These are phyloP conservation scores for Oophaga pumilio DNA, from an alignment of 2,113 vertebrate genomes.

Conservation along the genomic window DNA sequence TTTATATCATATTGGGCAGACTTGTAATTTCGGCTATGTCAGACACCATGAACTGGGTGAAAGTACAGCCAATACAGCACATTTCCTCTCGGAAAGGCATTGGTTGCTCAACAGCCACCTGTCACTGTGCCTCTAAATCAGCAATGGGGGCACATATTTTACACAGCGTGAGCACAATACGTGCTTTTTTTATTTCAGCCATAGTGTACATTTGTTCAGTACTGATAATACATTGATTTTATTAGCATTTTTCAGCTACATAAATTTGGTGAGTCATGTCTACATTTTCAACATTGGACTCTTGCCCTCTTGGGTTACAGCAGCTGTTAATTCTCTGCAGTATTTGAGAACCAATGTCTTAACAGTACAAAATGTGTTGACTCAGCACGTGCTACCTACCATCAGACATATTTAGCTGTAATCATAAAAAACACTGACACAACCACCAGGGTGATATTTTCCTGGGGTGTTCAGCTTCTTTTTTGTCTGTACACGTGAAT, in stretches of 20 bases:
- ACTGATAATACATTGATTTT: not conserved
- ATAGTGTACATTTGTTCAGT: not conserved
- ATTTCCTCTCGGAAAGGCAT: too few species aligned
- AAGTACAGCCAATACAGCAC: too few species aligned
- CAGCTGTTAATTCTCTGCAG: constrained; percentile 19
- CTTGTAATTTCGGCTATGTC: not conserved
- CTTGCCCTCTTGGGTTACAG: not conserved
- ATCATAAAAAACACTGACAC: not conserved
- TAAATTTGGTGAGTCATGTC: not conserved
- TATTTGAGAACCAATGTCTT: not conserved
- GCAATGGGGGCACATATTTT: too few species aligned
- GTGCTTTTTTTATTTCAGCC: too few species aligned
- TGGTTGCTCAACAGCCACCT: too few species aligned
- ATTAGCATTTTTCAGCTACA: not conserved
- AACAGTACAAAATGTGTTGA: not conserved
- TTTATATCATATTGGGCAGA: not conserved
- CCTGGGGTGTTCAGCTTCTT: not conserved
- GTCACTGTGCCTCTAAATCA: too few species aligned
- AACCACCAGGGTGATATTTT: constrained; percentile 7
- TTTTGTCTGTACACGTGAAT: not conserved
- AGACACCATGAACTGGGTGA: too few species aligned
- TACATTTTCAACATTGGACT: not conserved
- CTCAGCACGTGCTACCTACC: not conserved
- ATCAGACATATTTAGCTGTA: not conserved
- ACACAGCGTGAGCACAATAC: too few species aligned